Base-by-base conservation (phyloP, 1,140 invertebrate species). In the Heliconius himera region DNA sequence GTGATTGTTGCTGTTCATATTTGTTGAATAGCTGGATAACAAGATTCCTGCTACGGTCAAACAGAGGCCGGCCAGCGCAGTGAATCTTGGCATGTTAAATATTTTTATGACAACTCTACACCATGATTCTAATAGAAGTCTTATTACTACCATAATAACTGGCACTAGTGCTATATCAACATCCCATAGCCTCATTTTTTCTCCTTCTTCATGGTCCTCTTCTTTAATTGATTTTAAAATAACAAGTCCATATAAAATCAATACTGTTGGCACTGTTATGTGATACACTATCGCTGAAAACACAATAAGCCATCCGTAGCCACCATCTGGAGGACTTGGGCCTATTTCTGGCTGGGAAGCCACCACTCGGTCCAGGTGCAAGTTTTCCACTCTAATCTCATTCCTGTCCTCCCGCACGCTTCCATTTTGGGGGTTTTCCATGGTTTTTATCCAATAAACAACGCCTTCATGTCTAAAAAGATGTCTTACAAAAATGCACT, bases 271-370 rank as follows among this genome's bases (percentile, higher is more conserved):
- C 51, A 96, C 93, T 33, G 95, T 95, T 79, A 95, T 93, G 88
- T 96, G 95, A 83, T 96, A 95, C 74, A 96, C 92, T 81, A 95
- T 88, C 33, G 95, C 94, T 29, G 95, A 95, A 38, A 95, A 79
- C n/a, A 96, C 92, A 80, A 96, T 94, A 73, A 96, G 82, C 96
- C 96, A 97, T 3, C 96, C 96, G 83, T 96, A 96, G 22, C 96
- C 96, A 8, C 96, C 96, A 86, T 96, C 96, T 9, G 96, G 95
- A 70, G 96, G 93, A 18, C 94, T 95, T 1, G 96, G 96, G 1
- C 96, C 96, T 70, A 96, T 94, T 91, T 96, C 96, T 29, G 96
- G 95, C 78, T 96, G 95, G 26, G 96, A 96, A 36, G 95, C 93
- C 29, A 96, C 92, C 3, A 97, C 93, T 41, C 90, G 82, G 76